A percentile compares a stretch with the other conserved stretches of the same genome.
Conservation (phyloP, 2,888 invertebrate species). For the Heliconius hortense region DNA sequence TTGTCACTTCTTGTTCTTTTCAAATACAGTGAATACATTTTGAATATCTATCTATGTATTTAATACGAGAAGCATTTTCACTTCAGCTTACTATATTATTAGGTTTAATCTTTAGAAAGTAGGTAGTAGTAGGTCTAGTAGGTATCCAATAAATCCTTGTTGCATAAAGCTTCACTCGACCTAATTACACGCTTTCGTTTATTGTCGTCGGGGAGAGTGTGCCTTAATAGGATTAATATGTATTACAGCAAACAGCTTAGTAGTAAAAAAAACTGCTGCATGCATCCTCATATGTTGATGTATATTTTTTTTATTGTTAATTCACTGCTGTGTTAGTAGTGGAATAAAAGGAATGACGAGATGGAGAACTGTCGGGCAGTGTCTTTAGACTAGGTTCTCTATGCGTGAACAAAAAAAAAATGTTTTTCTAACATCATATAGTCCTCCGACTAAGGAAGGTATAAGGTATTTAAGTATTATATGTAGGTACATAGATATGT, state of each 20-base stretch:
- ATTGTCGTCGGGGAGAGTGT: conserved; percentile 12
- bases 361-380: too few species aligned
- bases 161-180: conserved; percentile 1
- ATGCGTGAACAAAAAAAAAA: too few species aligned
- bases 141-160: conserved; percentile 6
- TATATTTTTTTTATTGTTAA: too few species aligned
- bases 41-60: neutral
- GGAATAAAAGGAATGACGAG: too few species aligned
- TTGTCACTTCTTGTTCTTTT: neutral
- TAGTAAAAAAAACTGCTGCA: neutral
- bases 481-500: too few species aligned
- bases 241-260: neutral
- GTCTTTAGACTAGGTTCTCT: too few species aligned
- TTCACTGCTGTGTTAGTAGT: too few species aligned
- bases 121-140: neutral
- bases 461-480: too few species aligned
- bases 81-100: neutral
- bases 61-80: neutral
- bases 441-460: too few species aligned
- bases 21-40: neutral
- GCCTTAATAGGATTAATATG: conserved; percentile 10
- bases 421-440: too few species aligned
- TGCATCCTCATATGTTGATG: neutral
- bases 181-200: conserved; percentile 20
- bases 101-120: conserved; percentile 4